Evolutionary conservation across 2,113 vertebrate genomes (phyloP).

Genomic region (Pungitius pungitius): DNA sequence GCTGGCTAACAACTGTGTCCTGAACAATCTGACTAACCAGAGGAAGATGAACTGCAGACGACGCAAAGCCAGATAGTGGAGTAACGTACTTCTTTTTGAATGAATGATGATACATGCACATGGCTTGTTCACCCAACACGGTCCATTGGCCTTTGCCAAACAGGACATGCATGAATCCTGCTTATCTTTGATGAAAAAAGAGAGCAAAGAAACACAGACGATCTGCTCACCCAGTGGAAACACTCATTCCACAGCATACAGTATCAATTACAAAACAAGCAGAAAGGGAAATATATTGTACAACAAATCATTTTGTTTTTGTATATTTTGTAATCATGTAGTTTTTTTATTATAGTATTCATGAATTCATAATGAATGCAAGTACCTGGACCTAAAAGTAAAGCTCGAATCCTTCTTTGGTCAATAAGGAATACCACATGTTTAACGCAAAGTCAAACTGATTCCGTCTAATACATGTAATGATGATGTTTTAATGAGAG

Average conservation of each 20-base stretch:
- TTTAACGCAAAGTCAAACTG: slow-evolving; percentile 12
- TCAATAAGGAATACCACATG: not conserved
- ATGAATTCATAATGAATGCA: not conserved
- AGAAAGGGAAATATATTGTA: not conserved
- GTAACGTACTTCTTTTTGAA: not conserved
- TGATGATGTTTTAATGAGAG: slow-evolving; percentile 28
- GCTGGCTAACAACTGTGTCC: slow-evolving; percentile 78
- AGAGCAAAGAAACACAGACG: slow-evolving; percentile 25
- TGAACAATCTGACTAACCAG: slow-evolving; percentile 78
- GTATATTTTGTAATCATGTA: slow-evolving; percentile 31
- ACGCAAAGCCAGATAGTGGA: slow-evolving; percentile 81
- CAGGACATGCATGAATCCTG: slow-evolving; percentile 29
- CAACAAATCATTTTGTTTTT: slow-evolving; percentile 19
- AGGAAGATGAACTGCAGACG: slow-evolving; percentile 74
- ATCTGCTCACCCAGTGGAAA: not conserved
- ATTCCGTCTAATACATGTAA: not conserved
- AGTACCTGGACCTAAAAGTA: not conserved
- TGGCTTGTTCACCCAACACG: slow-evolving; percentile 8
- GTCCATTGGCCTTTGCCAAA: slow-evolving; percentile 60
- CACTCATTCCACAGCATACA: too few relatives aligned
- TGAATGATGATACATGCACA: not conserved
- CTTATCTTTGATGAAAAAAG: slow-evolving; percentile 18
- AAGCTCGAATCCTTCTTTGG: slow-evolving; percentile 11
- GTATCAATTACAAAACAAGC: not conserved
- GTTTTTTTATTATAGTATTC: slow-evolving; percentile 23